Evolutionary conservation across 2,797 vertebrate species (phyloP).

Genomic region (Spinus pinus): DNA sequence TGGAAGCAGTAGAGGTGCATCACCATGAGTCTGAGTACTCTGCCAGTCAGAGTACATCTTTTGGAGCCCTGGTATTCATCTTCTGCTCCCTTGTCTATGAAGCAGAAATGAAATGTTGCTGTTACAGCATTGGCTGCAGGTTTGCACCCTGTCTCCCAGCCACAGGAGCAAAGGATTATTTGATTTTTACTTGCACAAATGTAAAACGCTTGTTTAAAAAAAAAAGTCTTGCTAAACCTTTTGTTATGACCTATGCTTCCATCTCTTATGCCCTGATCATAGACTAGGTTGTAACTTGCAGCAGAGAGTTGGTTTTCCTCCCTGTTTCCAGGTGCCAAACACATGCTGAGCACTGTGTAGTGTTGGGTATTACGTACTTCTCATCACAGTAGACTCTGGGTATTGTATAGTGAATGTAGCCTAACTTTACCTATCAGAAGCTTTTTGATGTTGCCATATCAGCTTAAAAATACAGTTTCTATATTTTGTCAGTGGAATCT

Average conservation of each 20-base stretch:
- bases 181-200: not conserved
- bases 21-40: not conserved
- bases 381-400: not conserved
- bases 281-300: not conserved
- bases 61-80: not conserved
- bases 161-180: not conserved
- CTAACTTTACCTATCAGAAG: not conserved
- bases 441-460: not conserved
- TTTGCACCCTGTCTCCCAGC: not conserved
- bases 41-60: not conserved
- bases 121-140: not conserved
- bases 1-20: not conserved
- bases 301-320: not conserved
- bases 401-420: not conserved
- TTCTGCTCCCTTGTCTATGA: not conserved
- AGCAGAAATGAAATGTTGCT: not conserved
- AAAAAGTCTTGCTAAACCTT: not conserved
- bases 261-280: not conserved
- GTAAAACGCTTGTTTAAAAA: not conserved
- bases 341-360: not conserved
- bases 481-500: not conserved
- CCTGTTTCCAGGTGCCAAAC: not conserved
- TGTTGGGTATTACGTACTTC: not conserved
- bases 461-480: not conserved
- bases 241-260: not conserved